Evolutionary conservation across 2,113 vertebrate genomes (phyloP), one percentile per base, ranked within the genome.

Genomic region (Spilogale gracilis): DNA sequence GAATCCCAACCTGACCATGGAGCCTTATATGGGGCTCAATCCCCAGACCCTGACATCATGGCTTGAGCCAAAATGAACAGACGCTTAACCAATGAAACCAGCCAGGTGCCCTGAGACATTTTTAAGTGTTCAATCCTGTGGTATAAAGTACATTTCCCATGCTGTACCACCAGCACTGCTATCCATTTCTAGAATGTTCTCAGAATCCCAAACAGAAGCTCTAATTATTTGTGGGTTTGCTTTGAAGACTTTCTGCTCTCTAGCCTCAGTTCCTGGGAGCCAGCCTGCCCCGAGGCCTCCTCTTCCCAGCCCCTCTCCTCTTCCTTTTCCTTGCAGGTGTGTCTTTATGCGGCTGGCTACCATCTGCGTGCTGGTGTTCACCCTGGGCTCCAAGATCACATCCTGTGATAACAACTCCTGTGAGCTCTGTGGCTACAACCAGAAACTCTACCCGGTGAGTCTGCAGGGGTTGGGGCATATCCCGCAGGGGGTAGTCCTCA

Each of bases 271-370:
- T 32, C 84, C 2, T 0, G 48, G 80, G 63, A 21, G 43, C 32
- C 27, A 14, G 74, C 60, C 54, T 2, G 1, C n/a, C n/a, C 56
- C 27, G 27, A 90, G 9, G 45, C 20, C 54, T 60, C 30, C 18
- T 50, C 43, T 45, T 38, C n/a, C 45, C 61, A 16, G 9, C 9
- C 4, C 48, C 16, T 23, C 12, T 86, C 14, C 93, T 50, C 89
- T 73, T 84, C 52, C 38, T 95, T 30, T 17, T 20, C 30, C 65
- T 80, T 2, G 5, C 97, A 99, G 99, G 98, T 99, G 99, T 93
- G 99, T 99, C 93, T 99, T 99, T 48, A 98, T 99, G 98, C 98
- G 99, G 1, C 96, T 99, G 99, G 99, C 99, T 97, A 99, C 98
- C 96, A 99, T 99, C 2, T 99, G 98, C 0, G 99, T 99, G 84